Percentiles rank a stretch among this genome's conserved stretches.
Evolutionary conservation across 2,797 vertebrate genomes (phyloP).

Genomic region (Danio jaintianensis): DNA sequence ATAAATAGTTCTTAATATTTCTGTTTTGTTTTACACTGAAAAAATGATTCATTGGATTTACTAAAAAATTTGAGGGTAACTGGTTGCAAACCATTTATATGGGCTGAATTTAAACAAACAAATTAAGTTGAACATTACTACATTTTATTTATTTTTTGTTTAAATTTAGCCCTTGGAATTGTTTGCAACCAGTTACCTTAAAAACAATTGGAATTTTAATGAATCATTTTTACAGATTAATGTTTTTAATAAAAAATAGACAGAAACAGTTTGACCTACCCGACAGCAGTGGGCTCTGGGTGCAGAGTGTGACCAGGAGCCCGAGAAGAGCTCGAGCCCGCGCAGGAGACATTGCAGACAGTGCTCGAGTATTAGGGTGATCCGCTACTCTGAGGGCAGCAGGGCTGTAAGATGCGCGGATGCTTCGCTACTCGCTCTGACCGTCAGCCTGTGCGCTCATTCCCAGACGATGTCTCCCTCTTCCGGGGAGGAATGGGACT

Average conservation of each 20-base stretch:
- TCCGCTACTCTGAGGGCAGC: slow-evolving; percentile 69
- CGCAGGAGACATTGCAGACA: slow-evolving; percentile 78
- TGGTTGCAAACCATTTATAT: too few relatives aligned
- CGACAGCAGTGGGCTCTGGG: slow-evolving; percentile 71
- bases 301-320: slow-evolving; percentile 76
- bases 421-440: slow-evolving; percentile 51
- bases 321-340: slow-evolving; percentile 78
- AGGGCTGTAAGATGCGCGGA: slow-evolving; percentile 64
- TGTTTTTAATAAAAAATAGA: slow-evolving; percentile 17
- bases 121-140: too few relatives aligned
- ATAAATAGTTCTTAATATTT: not conserved
- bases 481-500: slow-evolving; percentile 51
- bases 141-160: too few relatives aligned
- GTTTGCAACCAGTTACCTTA: too few relatives aligned
- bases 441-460: slow-evolving; percentile 14
- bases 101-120: too few relatives aligned
- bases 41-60: too few relatives aligned
- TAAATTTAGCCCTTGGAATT: too few relatives aligned
- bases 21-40: too few relatives aligned
- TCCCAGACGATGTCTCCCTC: slow-evolving; percentile 69
- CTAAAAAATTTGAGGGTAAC: too few relatives aligned
- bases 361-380: slow-evolving; percentile 64
- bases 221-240: too few relatives aligned
- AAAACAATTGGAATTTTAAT: too few relatives aligned
- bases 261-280: slow-evolving; percentile 70